Evolutionary conservation across 2,888 invertebrate species (phyloP), one percentile per base, ranked within the genome.

Genomic region (Chrysolina americana): DNA sequence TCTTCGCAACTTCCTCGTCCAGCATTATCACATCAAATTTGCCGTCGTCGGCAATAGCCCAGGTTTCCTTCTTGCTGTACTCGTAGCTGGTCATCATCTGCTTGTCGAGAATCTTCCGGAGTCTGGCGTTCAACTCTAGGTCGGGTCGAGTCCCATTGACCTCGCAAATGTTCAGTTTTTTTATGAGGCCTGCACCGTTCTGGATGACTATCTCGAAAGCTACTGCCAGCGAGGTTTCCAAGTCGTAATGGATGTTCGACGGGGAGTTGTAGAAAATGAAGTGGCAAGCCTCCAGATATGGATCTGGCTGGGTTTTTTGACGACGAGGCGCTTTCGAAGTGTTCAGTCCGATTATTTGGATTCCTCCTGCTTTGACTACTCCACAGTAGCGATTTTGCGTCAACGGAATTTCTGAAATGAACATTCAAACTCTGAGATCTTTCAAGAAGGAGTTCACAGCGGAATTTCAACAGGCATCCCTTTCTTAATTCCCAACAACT

Each of bases 251-350:
- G 19, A 10, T 53, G 53, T 53, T 53, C 21, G 21, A 53, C 19
- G 21, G 10, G 3, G 53, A 53, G 53, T 19, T 19, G 21, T 53
- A 53, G 21, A 11, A 15, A 13, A 21, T 15, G 21, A 53, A 53
- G 53, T 53, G 53, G 53, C 19, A 19, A 53, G 21, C 21, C 13
- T 53, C 53, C 21, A 53, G 11, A 11, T 53, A 53, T 19, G 53
- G 53, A 53, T 53, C 53, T 11, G 53, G 21, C 13, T 53, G 53
- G 0, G 21, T 53, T 23, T 53, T 53, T 4, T 53, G 53, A 5
- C 53, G 53, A 53, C 53, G 53, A 13, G 53, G 53, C 5, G 53
- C 53, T 53, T 13, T 53, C 13, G 53, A 53, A 21, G 21, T 53
- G 4, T 53, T 9, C 2, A 53, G 21, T 4, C 53, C 53, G 13